phyloP scores from a whole-genome alignment of 2,888 invertebrate species.

The Argyresthia goedartella region DNA sequence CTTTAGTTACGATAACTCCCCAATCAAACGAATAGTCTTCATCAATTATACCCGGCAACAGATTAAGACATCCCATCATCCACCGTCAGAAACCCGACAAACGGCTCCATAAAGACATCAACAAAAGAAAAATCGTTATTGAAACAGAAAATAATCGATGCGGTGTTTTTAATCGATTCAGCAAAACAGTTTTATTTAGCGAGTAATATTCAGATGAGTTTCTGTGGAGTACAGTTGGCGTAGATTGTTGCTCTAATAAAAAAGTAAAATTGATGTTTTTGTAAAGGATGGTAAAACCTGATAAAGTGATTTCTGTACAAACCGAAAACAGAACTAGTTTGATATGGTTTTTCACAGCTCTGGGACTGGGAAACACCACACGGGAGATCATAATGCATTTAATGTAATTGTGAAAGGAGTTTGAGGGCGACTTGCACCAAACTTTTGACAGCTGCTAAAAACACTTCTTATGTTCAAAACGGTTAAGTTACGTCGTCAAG shows the following conservation, averaged over 20 bases:
- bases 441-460: no score
- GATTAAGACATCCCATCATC: slow-evolving; percentile 3
- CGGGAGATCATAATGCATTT: no score
- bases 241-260: neutral
- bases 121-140: slow-evolving; percentile 31
- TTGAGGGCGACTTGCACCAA: no score
- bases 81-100: neutral
- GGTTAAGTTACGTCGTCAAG: no score
- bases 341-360: no score
- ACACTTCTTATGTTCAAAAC: no score
- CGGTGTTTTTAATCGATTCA: slow-evolving; percentile 57
- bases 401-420: no score
- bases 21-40: no score
- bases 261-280: slow-evolving; percentile 4
- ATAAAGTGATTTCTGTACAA: no score
- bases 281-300: neutral
- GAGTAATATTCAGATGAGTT: slow-evolving; percentile 40
- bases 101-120: slow-evolving; percentile 38
- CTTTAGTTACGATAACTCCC: no score
- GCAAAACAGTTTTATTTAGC: slow-evolving; percentile 58
- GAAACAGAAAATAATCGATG: slow-evolving; percentile 48
- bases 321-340: no score
- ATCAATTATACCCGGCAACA: neutral
- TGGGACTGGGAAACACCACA: no score
- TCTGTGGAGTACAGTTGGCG: slow-evolving; percentile 24